phyloP scores from a whole-genome alignment of 2,113 vertebrate genomes.

The Megaptera novaeangliae region DNA sequence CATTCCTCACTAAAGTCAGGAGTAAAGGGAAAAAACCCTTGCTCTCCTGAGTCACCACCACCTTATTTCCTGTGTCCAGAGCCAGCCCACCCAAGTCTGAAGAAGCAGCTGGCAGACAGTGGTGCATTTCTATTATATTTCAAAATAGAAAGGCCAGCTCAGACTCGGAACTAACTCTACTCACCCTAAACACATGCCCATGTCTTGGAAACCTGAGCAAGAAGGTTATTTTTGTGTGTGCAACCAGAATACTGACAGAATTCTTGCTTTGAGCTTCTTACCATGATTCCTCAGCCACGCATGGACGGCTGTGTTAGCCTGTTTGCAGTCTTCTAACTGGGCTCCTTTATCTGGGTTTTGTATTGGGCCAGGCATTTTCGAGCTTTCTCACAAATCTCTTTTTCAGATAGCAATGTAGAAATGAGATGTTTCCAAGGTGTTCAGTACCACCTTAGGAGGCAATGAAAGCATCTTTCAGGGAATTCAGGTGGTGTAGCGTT shows the following conservation, averaged over 20 bases:
- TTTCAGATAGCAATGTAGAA: neutral
- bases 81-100: constrained; percentile 36
- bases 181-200: neutral
- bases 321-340: neutral
- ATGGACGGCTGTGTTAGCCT: neutral
- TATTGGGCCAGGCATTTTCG: neutral
- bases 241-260: neutral
- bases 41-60: constrained; percentile 36
- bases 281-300: neutral
- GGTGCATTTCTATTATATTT: constrained; percentile 13
- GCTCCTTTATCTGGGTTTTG: neutral
- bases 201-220: neutral
- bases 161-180: neutral
- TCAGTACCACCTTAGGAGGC: neutral
- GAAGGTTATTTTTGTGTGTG: neutral
- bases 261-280: neutral
- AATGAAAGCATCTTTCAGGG: neutral
- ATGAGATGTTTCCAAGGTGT: neutral
- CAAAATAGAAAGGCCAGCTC: neutral
- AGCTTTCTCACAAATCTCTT: neutral
- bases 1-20: neutral
- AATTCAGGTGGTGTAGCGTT: neutral
- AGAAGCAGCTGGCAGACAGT: constrained; percentile 24
- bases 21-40: neutral
- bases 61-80: constrained; percentile 38